These are phyloP conservation scores for Rhinogobio ventralis DNA, from an alignment of 2,797 vertebrate genomes.

Conservation along the genomic window DNA sequence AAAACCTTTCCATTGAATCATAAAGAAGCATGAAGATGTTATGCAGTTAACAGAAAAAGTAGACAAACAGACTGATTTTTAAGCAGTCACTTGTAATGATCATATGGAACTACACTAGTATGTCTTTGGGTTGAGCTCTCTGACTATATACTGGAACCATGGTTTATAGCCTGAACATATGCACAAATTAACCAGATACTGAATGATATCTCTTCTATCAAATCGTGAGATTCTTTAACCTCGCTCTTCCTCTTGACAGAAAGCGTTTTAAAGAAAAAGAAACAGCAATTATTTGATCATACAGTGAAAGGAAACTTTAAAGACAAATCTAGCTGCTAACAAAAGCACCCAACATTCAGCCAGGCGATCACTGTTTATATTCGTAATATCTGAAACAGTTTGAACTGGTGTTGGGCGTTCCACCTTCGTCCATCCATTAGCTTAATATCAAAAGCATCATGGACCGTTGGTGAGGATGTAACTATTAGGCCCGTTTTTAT, in stretches of 20 bases:
- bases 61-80: background rate
- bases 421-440: conserved; percentile 84
- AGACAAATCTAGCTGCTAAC: background rate
- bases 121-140: conserved; percentile 15
- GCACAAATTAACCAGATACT: background rate
- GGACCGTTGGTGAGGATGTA: conserved; percentile 86
- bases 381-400: conserved; percentile 81
- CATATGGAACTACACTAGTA: conserved; percentile 41
- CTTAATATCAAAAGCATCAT: conserved; percentile 88
- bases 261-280: too few species aligned
- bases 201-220: background rate
- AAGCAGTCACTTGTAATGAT: conserved; percentile 43
- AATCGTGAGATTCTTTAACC: background rate
- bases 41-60: conserved; percentile 53
- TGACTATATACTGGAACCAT: background rate
- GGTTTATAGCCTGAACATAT: background rate
- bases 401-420: conserved; percentile 83
- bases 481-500: conserved; percentile 92
- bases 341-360: background rate
- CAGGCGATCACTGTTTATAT: conserved; percentile 63
- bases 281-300: background rate
- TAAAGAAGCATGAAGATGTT: background rate
- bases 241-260: background rate
- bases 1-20: background rate
- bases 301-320: background rate